Conservation (phyloP, 2,113 vertebrate genomes). For the Ibidorhyncha struthersii region DNA sequence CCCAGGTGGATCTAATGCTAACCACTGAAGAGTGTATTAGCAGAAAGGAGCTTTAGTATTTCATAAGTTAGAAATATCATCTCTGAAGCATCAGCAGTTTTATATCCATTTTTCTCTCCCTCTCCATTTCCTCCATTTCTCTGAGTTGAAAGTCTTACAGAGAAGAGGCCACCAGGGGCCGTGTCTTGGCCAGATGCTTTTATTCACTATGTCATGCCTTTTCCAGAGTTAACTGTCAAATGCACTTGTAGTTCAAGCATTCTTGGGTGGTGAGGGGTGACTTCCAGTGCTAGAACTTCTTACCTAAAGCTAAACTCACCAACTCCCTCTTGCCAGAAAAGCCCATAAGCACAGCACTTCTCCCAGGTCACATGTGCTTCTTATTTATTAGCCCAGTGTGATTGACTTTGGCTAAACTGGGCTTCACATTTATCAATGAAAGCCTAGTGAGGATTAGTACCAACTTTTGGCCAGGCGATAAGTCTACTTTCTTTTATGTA, state of each 20-base stretch:
- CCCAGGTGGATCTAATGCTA: conserved; percentile 42
- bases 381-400: background rate
- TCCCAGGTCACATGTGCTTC: rapidly evolving
- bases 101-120: conserved; percentile 51
- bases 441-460: rapidly evolving
- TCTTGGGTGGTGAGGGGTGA: background rate
- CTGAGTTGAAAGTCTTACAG: background rate
- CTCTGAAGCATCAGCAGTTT: conserved; percentile 60
- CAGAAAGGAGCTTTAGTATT: conserved; percentile 37
- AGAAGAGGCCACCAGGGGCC: conserved; percentile 45
- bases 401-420: background rate
- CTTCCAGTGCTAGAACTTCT: background rate
- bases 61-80: conserved; percentile 53
- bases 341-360: background rate
- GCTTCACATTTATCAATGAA: background rate
- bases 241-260: background rate
- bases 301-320: background rate
- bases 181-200: conserved; percentile 50
- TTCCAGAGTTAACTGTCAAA: conserved; percentile 36
- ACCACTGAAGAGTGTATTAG: conserved; percentile 46
- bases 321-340: background rate
- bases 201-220: conserved; percentile 30
- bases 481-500: background rate
- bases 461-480: rapidly evolving
- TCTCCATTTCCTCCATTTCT: conserved; percentile 35